Conservation (phyloP, 2,888 invertebrate species). For the Caenorhabditis japonica region DNA sequence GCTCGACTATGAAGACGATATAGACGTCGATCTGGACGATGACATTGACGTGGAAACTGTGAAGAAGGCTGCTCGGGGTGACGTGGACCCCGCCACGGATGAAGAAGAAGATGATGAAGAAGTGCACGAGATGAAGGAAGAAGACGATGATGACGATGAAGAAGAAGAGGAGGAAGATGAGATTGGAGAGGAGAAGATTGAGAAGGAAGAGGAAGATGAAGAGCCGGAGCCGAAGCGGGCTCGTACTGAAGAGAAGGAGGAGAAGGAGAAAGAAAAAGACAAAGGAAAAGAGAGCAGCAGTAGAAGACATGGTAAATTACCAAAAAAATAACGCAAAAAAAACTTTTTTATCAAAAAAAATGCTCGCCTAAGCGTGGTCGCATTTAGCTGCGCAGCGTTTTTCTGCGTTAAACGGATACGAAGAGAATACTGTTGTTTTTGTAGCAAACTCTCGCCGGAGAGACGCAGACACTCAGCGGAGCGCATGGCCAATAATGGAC, state of each 20-base stretch:
- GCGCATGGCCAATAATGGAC: too few species aligned
- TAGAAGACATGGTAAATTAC: slow-evolving; percentile 31
- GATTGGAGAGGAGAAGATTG: neutral
- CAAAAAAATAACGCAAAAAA: too few species aligned
- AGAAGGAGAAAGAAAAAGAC: slow-evolving; percentile 23
- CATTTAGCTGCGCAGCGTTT: too few species aligned
- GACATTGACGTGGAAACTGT: slow-evolving; percentile 55
- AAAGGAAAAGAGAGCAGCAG: neutral
- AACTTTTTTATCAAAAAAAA: too few species aligned
- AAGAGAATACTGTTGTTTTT: too few species aligned
- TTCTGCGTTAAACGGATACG: too few species aligned
- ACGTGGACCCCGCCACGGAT: slow-evolving; percentile 8
- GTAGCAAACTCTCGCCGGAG: too few species aligned
- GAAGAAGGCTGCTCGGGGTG: slow-evolving; percentile 34
- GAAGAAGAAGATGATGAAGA: slow-evolving; percentile 11
- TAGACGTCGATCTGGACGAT: slow-evolving; percentile 48
- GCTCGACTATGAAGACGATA: slow-evolving; percentile 47
- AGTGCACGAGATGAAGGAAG: slow-evolving; percentile 5
- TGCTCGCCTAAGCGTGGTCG: too few species aligned
- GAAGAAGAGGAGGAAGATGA: slow-evolving; percentile 1
- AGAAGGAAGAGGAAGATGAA: slow-evolving; percentile 5
- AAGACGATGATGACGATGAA: neutral
- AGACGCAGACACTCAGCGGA: too few species aligned
- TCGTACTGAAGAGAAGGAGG: neutral
- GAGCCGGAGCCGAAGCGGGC: neutral